Evolutionary conservation across 2,113 vertebrate species (phyloP).

Genomic region (Urocynchramus pylzowi): DNA sequence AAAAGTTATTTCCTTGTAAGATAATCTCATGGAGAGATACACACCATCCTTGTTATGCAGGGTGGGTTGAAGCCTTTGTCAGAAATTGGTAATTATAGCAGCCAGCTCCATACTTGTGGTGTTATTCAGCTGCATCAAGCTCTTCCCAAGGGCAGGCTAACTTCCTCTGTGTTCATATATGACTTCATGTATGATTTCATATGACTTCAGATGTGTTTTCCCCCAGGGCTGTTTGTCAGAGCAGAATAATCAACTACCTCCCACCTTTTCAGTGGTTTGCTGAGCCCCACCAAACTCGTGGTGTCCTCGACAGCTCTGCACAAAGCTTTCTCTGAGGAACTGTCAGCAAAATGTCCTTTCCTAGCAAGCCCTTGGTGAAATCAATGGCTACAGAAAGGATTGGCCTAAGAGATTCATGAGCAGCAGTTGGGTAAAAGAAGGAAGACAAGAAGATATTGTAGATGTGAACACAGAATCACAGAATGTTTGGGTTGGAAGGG

Average conservation of each 20-base stretch:
- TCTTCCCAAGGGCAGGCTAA: background rate
- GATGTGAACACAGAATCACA: background rate
- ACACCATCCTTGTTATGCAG: background rate
- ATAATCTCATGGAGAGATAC: background rate
- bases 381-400: background rate
- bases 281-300: rapidly evolving
- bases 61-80: background rate
- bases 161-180: background rate
- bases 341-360: background rate
- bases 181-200: background rate
- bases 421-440: background rate
- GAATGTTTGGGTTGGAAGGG: background rate
- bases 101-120: background rate
- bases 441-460: background rate
- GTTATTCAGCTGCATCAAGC: background rate
- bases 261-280: background rate
- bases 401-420: background rate
- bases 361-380: background rate
- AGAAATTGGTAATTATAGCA: background rate
- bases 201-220: background rate
- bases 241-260: background rate
- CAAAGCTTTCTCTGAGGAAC: background rate
- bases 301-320: background rate
- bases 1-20: background rate
- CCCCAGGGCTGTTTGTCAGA: background rate